Evolutionary conservation across 2,797 vertebrate genomes (phyloP), one percentile per base, ranked within the genome.

Genomic region (Leptoclinus maculatus): DNA sequence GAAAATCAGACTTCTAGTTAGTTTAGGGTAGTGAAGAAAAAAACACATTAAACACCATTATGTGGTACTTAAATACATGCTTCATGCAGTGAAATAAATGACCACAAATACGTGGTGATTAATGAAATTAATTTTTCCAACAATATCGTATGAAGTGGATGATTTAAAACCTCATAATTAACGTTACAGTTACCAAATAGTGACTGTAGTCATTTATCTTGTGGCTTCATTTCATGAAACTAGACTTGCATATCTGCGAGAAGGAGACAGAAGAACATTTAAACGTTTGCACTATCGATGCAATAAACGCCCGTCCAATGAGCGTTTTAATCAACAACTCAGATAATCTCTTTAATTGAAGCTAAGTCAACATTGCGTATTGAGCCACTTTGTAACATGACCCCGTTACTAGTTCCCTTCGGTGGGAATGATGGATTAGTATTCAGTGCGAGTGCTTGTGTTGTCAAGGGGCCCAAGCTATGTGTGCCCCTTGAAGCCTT

Each of bases 391-490:
- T 75, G 67, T 58, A 59, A 59, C 59, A 38, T 51, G n/a, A 69
- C 53, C 49, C 34, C 17, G 8, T 47, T 29, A 25, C 34, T n/a
- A 3, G 56, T 29, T 70, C 23, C 67, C 43, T 63, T 58, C 17
- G 57, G 47, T 63, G 51, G 39, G 25, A 27, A 41, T 72, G 56
- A 58, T 21, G 25, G 38, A 83, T 80, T 71, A 56, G 70, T 69
- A 75, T 79, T 74, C 62, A 36, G 34, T 51, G 51, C 12, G 59
- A 59, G 65, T 54, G 27, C n/a, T 1, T 64, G 62, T 84, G 89
- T 91, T 85, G 86, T 86, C 82, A 88, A 74, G 91, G 83, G 82
- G 56, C 63, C 53, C 32, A 45, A 87, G 59, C 77, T 77, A 83
- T 85, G 80, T 76, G 71, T 49, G 72, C 59, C 63, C 36, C 58